A percentile compares a stretch with the other conserved stretches of the same genome.
Evolutionary conservation across 2,113 vertebrate genomes (phyloP).

Genomic region (Tachycineta bicolor): DNA sequence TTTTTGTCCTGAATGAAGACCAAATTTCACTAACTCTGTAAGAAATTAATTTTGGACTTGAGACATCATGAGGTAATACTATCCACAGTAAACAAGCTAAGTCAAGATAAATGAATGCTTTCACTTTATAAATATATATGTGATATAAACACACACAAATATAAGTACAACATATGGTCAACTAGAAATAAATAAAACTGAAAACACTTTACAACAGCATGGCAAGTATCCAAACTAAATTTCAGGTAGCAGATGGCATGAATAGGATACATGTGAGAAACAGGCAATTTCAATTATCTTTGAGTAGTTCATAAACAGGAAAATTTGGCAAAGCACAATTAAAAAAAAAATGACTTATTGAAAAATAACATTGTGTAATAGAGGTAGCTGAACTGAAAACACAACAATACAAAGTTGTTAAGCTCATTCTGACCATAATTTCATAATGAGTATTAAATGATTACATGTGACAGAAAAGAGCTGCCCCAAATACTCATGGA

Average conservation of each 20-base stretch:
- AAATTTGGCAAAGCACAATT: conserved; percentile 54
- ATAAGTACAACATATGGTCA: conserved; percentile 59
- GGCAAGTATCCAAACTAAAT: conserved; percentile 69
- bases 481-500: conserved; percentile 28
- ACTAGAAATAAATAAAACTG: conserved; percentile 65
- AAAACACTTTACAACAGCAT: conserved; percentile 55
- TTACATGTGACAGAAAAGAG: conserved; percentile 19
- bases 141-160: conserved; percentile 18
- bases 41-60: conserved; percentile 4
- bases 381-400: conserved; percentile 43
- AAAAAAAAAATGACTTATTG: conserved; percentile 15
- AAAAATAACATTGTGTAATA: conserved; percentile 47
- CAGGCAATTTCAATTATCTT: conserved; percentile 67
- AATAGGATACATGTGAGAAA: conserved; percentile 67
- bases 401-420: conserved; percentile 42
- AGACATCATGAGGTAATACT: neutral
- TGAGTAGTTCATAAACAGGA: conserved; percentile 65
- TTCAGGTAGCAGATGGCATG: conserved; percentile 68
- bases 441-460: conserved; percentile 52
- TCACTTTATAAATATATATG: neutral
- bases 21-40: neutral
- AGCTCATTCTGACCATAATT: conserved; percentile 43
- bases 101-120: conserved; percentile 19
- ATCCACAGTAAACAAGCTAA: neutral
- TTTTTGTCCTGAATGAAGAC: neutral